Evolutionary conservation across 2,113 vertebrate genomes (phyloP), one percentile per base, ranked within the genome.

Genomic region (Chunga burmeisteri): DNA sequence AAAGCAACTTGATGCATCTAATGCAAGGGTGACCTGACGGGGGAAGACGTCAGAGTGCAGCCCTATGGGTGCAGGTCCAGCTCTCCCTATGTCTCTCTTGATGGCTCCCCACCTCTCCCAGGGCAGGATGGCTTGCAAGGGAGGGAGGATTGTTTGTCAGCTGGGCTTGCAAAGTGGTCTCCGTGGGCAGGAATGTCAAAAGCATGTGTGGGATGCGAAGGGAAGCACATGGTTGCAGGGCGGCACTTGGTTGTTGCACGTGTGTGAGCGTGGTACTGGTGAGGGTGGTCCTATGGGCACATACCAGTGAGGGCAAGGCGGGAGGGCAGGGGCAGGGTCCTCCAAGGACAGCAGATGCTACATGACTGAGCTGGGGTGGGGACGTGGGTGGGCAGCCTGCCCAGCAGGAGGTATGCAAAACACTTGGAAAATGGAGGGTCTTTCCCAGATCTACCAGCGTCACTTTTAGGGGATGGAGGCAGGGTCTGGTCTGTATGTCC

Each of bases 101-200:
- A n/a, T 56, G 1, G 1, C 15, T 72, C 11, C 22, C 23, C 40
- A 15, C 11, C 8, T 56, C 16, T 81, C 18, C 55, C 16, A 77
- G 6, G 13, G 3, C 2, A 40, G 6, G 3, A 1, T 0, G 13
- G 4, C 21, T 38, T 38, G 38, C 38, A 38, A 38, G 38, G 38
- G 38, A 38, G 38, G 38, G 38, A 38, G 38, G 38, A 38, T 38
- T 7, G 38, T 38, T 38, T 38, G 6, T 77, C 63, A 59, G 18
- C 25, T 3, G 3, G 38, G 38, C 25, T 65, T 85, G 26, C 27
- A 86, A 93, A 95, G 26, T 42, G 46, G 10, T 58, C 15, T 75
- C 38, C 38, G 56, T 65, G 16, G 34, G 18, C 66, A 56, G n/a
- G 65, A 73, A 90, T 90, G 73, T 32, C 47, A 20, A 49, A 75